Evolutionary conservation across 2,797 vertebrate species (phyloP), one percentile per base, ranked within the genome.

Genomic region (Philypnodon macrostomus): DNA sequence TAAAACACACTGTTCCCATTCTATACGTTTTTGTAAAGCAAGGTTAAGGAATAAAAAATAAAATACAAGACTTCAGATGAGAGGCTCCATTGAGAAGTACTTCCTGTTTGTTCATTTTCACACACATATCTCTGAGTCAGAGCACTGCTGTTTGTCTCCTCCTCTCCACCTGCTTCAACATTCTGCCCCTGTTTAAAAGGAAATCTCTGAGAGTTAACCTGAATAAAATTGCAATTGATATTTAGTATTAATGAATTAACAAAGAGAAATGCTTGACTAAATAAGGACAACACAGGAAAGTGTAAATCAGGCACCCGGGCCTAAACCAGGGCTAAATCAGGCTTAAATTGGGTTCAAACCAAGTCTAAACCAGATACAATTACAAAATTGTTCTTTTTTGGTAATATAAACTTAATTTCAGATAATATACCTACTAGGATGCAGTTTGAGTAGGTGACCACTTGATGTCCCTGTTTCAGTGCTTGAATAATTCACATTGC

Each of bases 101-200:
- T 85, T 89, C 82, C 86, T 88, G 81, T 88, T 85, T 83, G 67
- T 63, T 51, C 52, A 61, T 70, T 70, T 78, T 73, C 63, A 67
- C 62, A 23, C 57, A 42, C 75, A 62, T 50, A 56, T 53, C 67
- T 67, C 31, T 47, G 75, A 82, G 49, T 58, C 63, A 48, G 49
- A 57, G 66, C 55, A 39, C 63, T 73, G 59, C 53, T 64, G 57
- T 47, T n/a, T 63, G 60, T 78, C 67, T 65, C 54, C 58, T 70
- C 64, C 60, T 60, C 67, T 70, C 70, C 79, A 88, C 85, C 87
- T 88, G 75, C 54, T 40, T 29, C 49, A 37, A 62, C 52, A 85
- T 89, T 84, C 86, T 84, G 77, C 57, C 63, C 63, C 62, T 90
- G 84, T 90, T 89, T 91, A 77, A n/a, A n/a, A n/a, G n/a, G n/a